These are phyloP conservation scores for Scolanthus callimorphus DNA, from an alignment of 92 coral and sea anemone species.

Conservation along the genomic window DNA sequence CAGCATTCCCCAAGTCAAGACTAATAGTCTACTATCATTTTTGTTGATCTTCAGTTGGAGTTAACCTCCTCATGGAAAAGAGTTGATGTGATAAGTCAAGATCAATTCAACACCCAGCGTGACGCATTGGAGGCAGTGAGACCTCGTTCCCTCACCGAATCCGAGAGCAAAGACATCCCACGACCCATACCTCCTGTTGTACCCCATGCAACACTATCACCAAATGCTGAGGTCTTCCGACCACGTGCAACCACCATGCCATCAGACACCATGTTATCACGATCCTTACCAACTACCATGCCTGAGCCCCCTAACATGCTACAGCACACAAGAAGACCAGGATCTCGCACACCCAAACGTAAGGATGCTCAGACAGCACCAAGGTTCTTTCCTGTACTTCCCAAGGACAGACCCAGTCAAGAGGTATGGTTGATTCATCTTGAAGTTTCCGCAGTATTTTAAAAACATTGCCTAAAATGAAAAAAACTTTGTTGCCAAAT, in stretches of 20 bases:
- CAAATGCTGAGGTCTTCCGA: conserved; percentile 96
- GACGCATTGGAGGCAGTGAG: conserved; percentile 78
- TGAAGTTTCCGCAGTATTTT: no score
- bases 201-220: conserved; percentile 68
- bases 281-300: conserved; percentile 87
- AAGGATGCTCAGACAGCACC: conserved; percentile 95
- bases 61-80: conserved; percentile 97
- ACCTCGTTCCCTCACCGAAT: conserved; percentile 70
- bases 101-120: conserved; percentile 73
- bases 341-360: conserved; percentile 95
- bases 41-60: conserved; percentile 51
- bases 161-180: conserved; percentile 35
- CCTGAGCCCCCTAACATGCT: conserved; percentile 65
- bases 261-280: conserved; percentile 54
- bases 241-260: conserved; percentile 91
- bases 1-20: no score
- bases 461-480: no score
- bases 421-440: no score
- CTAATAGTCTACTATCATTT: no score
- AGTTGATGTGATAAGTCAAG: conserved; percentile 88
- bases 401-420: conserved; percentile 85
- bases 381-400: conserved; percentile 88
- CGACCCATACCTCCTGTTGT: conserved; percentile 38
- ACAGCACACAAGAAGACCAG: conserved; percentile 60
- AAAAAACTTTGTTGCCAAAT: no score